Evolutionary conservation across 2,888 invertebrate genomes (phyloP).

Genomic region (Mythimna pallens): DNA sequence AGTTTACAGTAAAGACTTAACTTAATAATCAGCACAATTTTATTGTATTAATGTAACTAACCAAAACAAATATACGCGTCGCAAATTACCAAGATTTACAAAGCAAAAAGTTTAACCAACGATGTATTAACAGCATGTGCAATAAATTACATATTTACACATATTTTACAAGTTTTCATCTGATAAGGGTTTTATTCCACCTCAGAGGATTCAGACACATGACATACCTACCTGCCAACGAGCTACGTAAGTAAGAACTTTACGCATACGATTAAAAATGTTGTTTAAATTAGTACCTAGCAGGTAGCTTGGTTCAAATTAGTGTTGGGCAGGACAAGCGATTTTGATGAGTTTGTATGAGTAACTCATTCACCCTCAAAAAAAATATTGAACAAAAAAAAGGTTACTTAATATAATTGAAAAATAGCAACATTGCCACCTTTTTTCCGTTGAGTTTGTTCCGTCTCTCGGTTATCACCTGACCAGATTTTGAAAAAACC

Average conservation of each 20-base stretch:
- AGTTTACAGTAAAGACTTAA: too few species aligned
- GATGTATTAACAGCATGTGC: slow-evolving; percentile 25
- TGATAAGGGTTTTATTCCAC: slow-evolving; percentile 54
- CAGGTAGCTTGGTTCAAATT: neutral
- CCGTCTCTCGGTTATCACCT: too few species aligned
- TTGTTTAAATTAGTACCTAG: slow-evolving; percentile 8
- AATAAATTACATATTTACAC: slow-evolving; percentile 36
- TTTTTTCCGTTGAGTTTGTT: too few species aligned
- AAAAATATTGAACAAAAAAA: too few species aligned
- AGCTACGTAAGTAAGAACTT: slow-evolving; percentile 5
- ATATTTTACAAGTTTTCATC: slow-evolving; percentile 45
- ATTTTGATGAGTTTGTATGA: too few species aligned
- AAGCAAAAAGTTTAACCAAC: slow-evolving; percentile 4
- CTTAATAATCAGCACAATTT: too few species aligned
- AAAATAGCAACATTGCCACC: too few species aligned
- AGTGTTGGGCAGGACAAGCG: too few species aligned
- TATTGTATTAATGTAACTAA: neutral
- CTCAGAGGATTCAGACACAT: slow-evolving; percentile 51
- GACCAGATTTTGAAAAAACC: too few species aligned
- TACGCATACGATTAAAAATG: slow-evolving; percentile 29
- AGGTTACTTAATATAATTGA: too few species aligned
- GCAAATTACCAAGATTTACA: neutral
- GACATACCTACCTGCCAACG: neutral
- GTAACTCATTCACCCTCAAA: too few species aligned
- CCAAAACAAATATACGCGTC: slow-evolving; percentile 7